Conservation (phyloP, 2,797 vertebrate genomes). For the Rhynchonycteris naso region DNA sequence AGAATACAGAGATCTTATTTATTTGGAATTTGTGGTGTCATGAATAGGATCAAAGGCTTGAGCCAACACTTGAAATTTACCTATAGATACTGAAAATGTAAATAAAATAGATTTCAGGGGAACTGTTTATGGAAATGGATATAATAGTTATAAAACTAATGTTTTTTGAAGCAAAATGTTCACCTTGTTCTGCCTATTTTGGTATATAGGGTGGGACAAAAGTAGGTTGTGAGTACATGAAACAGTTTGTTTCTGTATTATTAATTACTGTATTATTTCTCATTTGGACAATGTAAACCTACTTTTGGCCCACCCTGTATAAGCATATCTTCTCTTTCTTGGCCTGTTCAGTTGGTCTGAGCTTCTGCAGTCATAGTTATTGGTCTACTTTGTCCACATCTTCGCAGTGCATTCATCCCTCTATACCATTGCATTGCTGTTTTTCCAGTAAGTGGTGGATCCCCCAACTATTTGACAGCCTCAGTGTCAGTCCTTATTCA, state of each 20-base stretch:
- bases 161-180: background rate
- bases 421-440: background rate
- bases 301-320: background rate
- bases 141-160: background rate
- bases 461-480: no score
- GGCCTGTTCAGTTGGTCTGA: background rate
- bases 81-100: constrained; percentile 23
- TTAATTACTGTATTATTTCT: background rate
- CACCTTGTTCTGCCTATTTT: background rate
- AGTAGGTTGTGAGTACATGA: background rate
- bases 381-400: background rate
- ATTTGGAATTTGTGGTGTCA: background rate
- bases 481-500: background rate
- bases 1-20: background rate
- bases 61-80: background rate
- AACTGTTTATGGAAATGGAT: background rate
- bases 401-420: background rate
- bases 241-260: background rate
- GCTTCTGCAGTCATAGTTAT: background rate
- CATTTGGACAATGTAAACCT: background rate
- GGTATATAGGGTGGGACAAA: background rate
- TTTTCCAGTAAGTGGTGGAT: background rate
- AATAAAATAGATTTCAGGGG: background rate
- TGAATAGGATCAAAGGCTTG: background rate
- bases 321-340: background rate